Conservation (phyloP, 2,113 vertebrate genomes). For the Dryoscopus gambensis region DNA sequence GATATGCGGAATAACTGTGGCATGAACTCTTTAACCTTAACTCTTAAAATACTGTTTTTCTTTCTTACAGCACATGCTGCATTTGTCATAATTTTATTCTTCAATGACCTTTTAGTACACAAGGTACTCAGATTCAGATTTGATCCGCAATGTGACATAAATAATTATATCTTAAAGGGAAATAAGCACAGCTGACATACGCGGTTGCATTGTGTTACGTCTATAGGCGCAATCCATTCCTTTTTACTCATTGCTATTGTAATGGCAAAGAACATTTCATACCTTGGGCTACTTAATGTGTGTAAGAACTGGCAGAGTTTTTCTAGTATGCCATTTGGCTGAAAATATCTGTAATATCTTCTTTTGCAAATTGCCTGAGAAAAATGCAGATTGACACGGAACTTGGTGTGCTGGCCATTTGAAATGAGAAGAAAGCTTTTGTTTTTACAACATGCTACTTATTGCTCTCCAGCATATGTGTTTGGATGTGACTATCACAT, state of each 20-base stretch:
- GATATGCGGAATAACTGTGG: not conserved
- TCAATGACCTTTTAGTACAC: not conserved
- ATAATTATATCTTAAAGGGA: not conserved
- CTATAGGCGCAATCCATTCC: not conserved
- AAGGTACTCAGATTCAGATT: not conserved
- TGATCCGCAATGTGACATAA: not conserved
- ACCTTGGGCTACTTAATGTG: not conserved
- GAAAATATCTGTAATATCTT: not conserved
- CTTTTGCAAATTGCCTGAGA: not conserved
- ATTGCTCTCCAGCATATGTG: not conserved
- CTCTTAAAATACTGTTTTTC: not conserved
- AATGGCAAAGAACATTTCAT: not conserved
- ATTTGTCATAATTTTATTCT: not conserved
- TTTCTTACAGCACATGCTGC: not conserved
- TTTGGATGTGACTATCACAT: not conserved
- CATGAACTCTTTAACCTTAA: not conserved
- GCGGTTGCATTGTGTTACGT: rapidly evolving
- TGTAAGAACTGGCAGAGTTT: not conserved
- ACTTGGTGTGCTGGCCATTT: not conserved
- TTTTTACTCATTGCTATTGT: not conserved
- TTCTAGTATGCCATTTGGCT: not conserved
- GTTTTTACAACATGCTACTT: not conserved
- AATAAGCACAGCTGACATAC: not conserved
- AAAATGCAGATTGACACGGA: not conserved
- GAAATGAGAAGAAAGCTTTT: not conserved